Conservation (phyloP, 2,113 vertebrate species). For the Apistogramma diplotaenia region DNA sequence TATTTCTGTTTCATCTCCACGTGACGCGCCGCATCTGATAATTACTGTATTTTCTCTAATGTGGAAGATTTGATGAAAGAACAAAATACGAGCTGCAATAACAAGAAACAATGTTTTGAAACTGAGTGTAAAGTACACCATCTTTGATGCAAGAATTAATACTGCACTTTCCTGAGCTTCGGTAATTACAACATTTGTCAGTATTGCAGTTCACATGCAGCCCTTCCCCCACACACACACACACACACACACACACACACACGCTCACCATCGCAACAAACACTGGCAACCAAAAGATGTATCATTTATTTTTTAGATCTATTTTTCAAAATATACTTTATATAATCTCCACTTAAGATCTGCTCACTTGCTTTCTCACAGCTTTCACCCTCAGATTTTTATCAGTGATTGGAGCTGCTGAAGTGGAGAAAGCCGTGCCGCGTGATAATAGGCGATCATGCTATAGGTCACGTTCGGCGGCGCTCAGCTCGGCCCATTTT, state of each 20-base stretch:
- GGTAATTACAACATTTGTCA: neutral
- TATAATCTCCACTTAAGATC: neutral
- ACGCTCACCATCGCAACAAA: neutral
- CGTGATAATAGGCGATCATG: neutral
- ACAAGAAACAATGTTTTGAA: slow-evolving; percentile 16
- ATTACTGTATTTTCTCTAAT: slow-evolving; percentile 41
- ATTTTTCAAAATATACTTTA: neutral
- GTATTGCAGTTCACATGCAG: fast-evolving
- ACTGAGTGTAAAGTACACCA: neutral
- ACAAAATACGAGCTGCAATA: slow-evolving; percentile 38
- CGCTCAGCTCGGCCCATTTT: neutral
- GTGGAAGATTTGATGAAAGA: slow-evolving; percentile 48
- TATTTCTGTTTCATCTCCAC: slow-evolving; percentile 58
- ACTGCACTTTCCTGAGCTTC: neutral
- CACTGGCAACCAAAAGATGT: neutral
- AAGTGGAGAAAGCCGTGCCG: neutral
- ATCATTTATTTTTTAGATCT: neutral
- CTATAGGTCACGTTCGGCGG: neutral
- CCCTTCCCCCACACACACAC: neutral
- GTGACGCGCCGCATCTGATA: slow-evolving; percentile 13
- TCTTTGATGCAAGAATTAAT: neutral
- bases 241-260: neutral
- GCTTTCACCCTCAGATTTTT: neutral
- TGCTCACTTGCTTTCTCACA: neutral
- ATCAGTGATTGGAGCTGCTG: neutral